Conservation (phyloP, 1,140 invertebrate genomes). For the Penaeus japonicus region DNA sequence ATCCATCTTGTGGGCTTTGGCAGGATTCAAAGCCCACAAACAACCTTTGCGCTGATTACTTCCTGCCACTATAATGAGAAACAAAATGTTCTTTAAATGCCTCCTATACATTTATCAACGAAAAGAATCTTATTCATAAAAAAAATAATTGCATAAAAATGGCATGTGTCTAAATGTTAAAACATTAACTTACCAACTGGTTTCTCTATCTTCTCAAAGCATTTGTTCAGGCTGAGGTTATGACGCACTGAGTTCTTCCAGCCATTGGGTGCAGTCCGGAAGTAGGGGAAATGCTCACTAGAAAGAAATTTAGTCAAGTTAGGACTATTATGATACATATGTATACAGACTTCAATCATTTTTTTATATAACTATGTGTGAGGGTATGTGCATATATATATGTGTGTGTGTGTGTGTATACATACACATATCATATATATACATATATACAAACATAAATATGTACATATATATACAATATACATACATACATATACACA, state of each 20-base stretch:
- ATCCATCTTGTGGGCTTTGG: conserved; percentile 94
- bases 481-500: no score
- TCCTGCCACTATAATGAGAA: conserved; percentile 55
- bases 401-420: no score
- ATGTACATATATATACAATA: no score
- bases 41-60: conserved; percentile 73
- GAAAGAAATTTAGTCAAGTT: conserved; percentile 64
- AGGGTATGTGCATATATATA: no score
- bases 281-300: conserved; percentile 97
- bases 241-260: conserved; percentile 98
- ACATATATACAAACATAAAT: no score
- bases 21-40: conserved; percentile 95
- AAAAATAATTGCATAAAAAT: background rate
- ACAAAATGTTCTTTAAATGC: background rate
- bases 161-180: background rate
- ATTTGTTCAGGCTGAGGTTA: conserved; percentile 95
- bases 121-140: background rate
- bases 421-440: no score
- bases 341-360: no score
- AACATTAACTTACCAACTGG: conserved; percentile 66
- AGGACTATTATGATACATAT: background rate
- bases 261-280: conserved; percentile 94
- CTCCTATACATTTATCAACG: background rate
- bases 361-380: no score
- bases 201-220: conserved; percentile 97